Conservation (phyloP, 1,140 invertebrate species). For the Aphaenogaster rudis region DNA sequence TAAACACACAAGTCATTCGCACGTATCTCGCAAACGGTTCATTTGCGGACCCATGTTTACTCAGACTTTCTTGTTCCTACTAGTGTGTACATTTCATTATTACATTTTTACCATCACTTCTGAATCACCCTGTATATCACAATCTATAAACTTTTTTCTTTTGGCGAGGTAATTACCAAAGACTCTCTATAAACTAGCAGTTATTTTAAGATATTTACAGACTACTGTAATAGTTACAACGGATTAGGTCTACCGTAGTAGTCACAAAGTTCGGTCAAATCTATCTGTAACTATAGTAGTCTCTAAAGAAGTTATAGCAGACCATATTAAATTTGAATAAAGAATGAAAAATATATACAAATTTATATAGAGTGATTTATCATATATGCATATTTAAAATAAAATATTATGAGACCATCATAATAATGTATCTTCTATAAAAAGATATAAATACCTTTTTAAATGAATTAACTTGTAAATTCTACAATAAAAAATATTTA, state of each 20-base stretch:
- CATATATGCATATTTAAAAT: neutral
- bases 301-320: no score
- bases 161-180: neutral
- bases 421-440: neutral
- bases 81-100: no score
- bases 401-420: neutral
- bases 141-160: neutral
- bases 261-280: neutral
- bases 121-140: no score
- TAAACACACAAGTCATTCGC: no score
- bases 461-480: neutral
- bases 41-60: no score
- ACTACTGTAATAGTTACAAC: neutral
- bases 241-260: neutral
- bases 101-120: no score
- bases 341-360: no score
- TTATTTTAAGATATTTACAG: neutral
- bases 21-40: no score
- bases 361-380: no score
- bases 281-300: neutral
- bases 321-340: no score
- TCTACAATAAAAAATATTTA: conserved; percentile 27
- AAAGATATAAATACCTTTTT: neutral
- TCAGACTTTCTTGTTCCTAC: no score
- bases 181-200: neutral